A percentile compares a stretch with the other conserved stretches of the same genome.
Evolutionary conservation across 2,113 vertebrate species (phyloP).

Genomic region (Sceloporus tristichus): DNA sequence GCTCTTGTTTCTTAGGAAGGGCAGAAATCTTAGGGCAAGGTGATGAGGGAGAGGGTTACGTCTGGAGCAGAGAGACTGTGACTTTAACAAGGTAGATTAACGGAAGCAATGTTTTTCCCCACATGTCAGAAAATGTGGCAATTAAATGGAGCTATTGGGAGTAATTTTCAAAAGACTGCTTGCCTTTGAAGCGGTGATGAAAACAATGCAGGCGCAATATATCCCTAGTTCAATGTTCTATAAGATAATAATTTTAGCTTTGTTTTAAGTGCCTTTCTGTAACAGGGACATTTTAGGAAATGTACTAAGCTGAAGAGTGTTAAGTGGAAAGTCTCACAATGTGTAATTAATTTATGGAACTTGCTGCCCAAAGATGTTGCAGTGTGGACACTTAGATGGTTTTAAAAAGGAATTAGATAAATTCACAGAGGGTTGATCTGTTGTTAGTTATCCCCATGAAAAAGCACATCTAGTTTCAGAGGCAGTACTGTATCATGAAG

Average conservation of each 20-base stretch:
- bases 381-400: background rate
- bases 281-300: constrained; percentile 27
- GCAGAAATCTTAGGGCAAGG: background rate
- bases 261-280: background rate
- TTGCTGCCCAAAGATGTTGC: background rate
- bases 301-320: constrained; percentile 6
- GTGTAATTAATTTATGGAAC: constrained; percentile 3
- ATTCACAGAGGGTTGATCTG: background rate
- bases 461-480: background rate
- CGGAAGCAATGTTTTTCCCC: background rate
- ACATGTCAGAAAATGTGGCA: background rate
- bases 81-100: constrained; percentile 23
- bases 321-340: background rate
- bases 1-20: background rate
- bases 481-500: no score
- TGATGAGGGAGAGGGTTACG: background rate
- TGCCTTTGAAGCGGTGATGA: constrained; percentile 11
- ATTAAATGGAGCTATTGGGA: constrained; percentile 11
- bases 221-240: background rate
- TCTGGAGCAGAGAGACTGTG: constrained; percentile 12
- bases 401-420: background rate
- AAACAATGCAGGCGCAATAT: constrained; percentile 7
- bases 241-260: constrained; percentile 15
- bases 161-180: constrained; percentile 31
- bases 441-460: background rate